A percentile compares a stretch with the other conserved stretches of the same genome.
Evolutionary conservation across 2,113 vertebrate species (phyloP).

Genomic region (Brachionichthys hirsutus): DNA sequence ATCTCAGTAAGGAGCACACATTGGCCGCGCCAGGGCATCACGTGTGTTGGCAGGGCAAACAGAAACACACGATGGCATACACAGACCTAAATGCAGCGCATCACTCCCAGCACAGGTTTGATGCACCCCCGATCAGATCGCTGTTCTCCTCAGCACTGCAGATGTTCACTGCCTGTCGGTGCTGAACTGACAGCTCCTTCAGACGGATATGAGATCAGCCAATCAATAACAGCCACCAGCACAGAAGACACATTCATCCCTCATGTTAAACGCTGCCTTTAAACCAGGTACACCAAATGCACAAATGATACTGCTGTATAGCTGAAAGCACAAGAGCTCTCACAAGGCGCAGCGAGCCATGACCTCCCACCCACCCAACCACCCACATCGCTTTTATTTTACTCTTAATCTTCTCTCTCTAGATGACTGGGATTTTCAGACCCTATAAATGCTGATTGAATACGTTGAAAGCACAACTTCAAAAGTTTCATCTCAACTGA

Average conservation of each 20-base stretch:
- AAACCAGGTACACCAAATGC: conserved; percentile 1
- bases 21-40: neutral
- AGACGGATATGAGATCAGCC: neutral
- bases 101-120: neutral
- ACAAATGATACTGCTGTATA: conserved; percentile 8
- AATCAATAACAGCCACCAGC: conserved; percentile 16
- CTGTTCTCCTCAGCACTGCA: neutral
- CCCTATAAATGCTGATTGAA: too few relatives aligned
- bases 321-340: conserved; percentile 14
- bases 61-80: neutral
- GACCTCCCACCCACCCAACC: neutral
- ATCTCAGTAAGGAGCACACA: too few relatives aligned
- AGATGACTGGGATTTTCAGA: too few relatives aligned
- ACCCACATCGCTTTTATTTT: neutral
- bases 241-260: conserved; percentile 20
- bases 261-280: conserved; percentile 11
- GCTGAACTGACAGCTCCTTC: conserved; percentile 29
- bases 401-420: neutral
- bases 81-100: neutral
- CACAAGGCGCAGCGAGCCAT: neutral
- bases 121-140: too few relatives aligned
- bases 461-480: too few relatives aligned
- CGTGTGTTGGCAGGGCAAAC: neutral
- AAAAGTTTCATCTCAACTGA: too few relatives aligned
- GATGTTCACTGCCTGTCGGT: conserved; percentile 13